Percentiles rank a stretch among this genome's conserved stretches.
phyloP scores from a whole-genome alignment of 2,797 vertebrate genomes.

The Babyrousa celebensis region DNA sequence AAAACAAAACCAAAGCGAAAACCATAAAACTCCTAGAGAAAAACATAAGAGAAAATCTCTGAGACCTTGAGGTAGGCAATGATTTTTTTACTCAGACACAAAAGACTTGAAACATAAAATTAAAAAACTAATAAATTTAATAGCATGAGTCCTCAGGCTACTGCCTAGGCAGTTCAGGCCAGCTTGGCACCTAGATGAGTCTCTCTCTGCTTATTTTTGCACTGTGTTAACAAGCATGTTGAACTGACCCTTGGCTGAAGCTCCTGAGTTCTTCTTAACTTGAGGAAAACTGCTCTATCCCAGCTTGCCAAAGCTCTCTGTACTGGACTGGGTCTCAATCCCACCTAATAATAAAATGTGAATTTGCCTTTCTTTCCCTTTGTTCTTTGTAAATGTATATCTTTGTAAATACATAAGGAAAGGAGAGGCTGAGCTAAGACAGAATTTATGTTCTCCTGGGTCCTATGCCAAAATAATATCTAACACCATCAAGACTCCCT shows the following conservation, averaged over 20 bases:
- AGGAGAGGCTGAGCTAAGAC: not conserved
- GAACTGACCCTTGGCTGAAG: not conserved
- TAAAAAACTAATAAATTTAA: not conserved
- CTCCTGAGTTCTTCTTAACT: not conserved
- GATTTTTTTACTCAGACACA: not conserved
- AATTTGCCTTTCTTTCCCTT: constrained; percentile 31
- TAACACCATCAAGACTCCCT: not conserved
- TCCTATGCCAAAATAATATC: not conserved
- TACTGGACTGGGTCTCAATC: not conserved
- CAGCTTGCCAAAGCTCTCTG: not conserved
- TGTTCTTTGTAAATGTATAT: not conserved
- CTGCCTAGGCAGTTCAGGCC: not conserved
- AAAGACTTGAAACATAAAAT: not conserved
- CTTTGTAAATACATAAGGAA: constrained; percentile 38
- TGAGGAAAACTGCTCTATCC: not conserved
- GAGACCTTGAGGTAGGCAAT: not conserved
- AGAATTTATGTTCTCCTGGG: not conserved
- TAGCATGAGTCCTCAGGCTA: not conserved
- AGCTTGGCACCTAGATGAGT: not conserved
- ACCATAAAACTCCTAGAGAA: constrained; percentile 16
- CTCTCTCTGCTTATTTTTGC: constrained; percentile 27
- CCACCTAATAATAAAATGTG: constrained; percentile 22
- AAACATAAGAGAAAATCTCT: constrained; percentile 28
- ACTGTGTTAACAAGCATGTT: not conserved
- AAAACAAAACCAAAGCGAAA: constrained; percentile 14